phyloP scores from a whole-genome alignment of 1,140 invertebrate genomes.

The Pseudomyrmex cubaensis region DNA sequence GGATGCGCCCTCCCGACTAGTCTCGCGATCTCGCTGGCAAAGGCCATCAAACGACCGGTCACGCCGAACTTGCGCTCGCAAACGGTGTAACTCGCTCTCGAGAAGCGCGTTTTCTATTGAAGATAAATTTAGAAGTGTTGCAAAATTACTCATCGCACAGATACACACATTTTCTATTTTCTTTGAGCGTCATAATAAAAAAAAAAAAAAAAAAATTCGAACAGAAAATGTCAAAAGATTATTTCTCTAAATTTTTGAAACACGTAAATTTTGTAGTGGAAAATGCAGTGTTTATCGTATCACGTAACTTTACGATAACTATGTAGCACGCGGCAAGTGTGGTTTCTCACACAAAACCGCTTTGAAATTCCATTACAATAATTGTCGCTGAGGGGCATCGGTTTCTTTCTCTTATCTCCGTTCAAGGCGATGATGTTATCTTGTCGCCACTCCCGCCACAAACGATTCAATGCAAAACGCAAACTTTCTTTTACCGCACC shows the following conservation, averaged over 20 bases:
- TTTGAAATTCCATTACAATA: conserved; percentile 31
- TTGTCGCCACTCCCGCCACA: conserved; percentile 22
- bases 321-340: background rate
- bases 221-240: no score
- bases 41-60: conserved; percentile 66
- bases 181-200: background rate
- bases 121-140: background rate
- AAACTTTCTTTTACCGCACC: background rate
- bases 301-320: background rate
- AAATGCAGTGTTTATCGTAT: no score
- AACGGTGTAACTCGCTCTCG: background rate
- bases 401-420: conserved; percentile 30
- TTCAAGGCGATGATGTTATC: conserved; percentile 8
- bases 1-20: conserved; percentile 56
- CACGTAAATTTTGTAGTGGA: no score
- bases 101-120: conserved; percentile 12
- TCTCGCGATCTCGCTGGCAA: conserved; percentile 56
- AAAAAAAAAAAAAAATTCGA: no score
- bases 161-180: background rate
- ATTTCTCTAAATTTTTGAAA: no score
- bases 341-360: conserved; percentile 9
- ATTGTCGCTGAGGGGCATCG: conserved; percentile 35
- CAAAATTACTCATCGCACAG: no score
- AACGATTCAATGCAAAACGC: conserved; percentile 40
- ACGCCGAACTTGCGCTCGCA: conserved; percentile 32